Percentiles rank a stretch among this genome's conserved stretches.
These are phyloP conservation scores for Sthenelais limicola DNA, from an alignment of 2,888 invertebrate species.

Conservation along the genomic window DNA sequence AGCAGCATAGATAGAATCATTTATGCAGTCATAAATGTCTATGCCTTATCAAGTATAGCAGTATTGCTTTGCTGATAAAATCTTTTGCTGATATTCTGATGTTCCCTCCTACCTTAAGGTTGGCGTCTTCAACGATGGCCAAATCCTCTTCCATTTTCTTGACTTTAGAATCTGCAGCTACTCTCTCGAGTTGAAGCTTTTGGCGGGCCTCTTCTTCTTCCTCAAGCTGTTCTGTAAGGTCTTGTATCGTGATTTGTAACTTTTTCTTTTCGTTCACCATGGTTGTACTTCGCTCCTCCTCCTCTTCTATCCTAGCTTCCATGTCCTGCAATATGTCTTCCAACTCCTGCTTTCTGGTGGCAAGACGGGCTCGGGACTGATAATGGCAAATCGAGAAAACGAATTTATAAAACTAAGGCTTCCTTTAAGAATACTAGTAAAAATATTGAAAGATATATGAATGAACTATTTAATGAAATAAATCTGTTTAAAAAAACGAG, in stretches of 20 bases:
- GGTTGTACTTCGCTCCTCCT: constrained; percentile 89
- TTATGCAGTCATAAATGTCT: too few species aligned
- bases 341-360: constrained; percentile 83
- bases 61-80: too few species aligned
- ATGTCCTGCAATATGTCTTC: constrained; percentile 97
- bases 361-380: constrained; percentile 85
- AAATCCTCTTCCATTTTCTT: constrained; percentile 97
- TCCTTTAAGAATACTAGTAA: too few species aligned
- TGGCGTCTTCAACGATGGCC: constrained; percentile 89
- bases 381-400: too few species aligned
- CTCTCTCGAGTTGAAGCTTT: constrained; percentile 96
- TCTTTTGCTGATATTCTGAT: background rate
- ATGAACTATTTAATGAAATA: too few species aligned
- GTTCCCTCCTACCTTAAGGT: constrained; percentile 79
- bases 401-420: too few species aligned
- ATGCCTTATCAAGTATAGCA: too few species aligned
- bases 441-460: too few species aligned
- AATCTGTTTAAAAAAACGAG: too few species aligned
- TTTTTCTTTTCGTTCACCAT: constrained; percentile 94
- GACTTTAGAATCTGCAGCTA: constrained; percentile 90
- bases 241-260: constrained; percentile 87
- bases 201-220: constrained; percentile 95
- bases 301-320: constrained; percentile 96
- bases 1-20: too few species aligned
- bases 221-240: constrained; percentile 79